Base-by-base conservation (phyloP, 2,113 vertebrate genomes). In the Leuciscus idus region DNA sequence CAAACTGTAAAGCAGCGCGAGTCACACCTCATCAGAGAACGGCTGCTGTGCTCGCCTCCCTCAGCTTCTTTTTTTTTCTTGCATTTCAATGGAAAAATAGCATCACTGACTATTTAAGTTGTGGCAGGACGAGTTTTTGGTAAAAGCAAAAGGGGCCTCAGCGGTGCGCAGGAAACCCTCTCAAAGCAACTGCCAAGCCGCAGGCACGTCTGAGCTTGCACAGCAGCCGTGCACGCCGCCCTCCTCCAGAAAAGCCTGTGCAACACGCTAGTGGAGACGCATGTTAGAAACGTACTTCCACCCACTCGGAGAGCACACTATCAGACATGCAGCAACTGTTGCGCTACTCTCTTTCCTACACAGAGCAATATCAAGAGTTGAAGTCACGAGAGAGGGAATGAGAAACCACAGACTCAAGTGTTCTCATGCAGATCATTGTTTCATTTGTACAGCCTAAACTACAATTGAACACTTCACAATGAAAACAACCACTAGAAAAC, bases 191-290 rank as follows among this genome's bases (percentile, higher is more conserved):
- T 52, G 61, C n/a, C 26, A 46, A 43, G 80, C 85, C 83, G 3
- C 85, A 89, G 33, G 73, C 88, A 89, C 59, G 85, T 66, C 88
- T 85, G 83, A 68, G 85, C 85, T 81, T 86, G 85, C 85, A 86
- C 43, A 82, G 77, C 84, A 73, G 50, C 50, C 4, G 12, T 75
- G 19, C 59, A 26, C 23, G 13, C 21, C 52, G 23, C 48, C 55
- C 57, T 61, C 79, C 59, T 81, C 59, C 79, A 64, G 33, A 26
- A 57, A 33, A 59, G 43, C 43, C 79, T 82, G 61, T 68, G 62
- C 81, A 82, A 48, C 26, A 66, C 17, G 19, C 46, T 82, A 1
- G 19, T 70, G 80, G 46, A 52, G 80, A 82, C 80, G 70, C 80
- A 82, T 82, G 80, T 82, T 70, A 66, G 46, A 70, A 82, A 36